A percentile compares a stretch with the other conserved stretches of the same genome.
Evolutionary conservation across 2,113 vertebrate species (phyloP).

Genomic region (Phalacrocorax brasilianus): DNA sequence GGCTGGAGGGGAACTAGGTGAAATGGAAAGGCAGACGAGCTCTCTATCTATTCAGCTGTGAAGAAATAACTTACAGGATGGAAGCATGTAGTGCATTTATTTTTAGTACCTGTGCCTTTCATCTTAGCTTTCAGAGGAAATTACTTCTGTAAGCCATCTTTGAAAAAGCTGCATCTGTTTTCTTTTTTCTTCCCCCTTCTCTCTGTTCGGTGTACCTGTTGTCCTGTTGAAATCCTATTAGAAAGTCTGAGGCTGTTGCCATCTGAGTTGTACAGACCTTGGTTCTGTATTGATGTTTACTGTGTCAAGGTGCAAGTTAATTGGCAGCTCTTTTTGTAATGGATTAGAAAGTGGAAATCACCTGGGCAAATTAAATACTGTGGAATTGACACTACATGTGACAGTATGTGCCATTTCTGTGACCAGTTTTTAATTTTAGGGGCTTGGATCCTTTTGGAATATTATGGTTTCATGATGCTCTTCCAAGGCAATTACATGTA

Average conservation of each 20-base stretch:
- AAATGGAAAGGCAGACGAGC: not conserved
- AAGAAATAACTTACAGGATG: not conserved
- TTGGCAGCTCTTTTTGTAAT: not conserved
- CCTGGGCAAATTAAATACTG: not conserved
- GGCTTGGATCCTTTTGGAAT: not conserved
- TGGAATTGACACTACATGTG: not conserved
- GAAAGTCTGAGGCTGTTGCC: fast-evolving
- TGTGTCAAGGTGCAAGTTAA: not conserved
- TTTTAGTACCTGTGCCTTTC: not conserved
- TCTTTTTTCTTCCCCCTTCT: not conserved
- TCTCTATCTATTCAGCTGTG: not conserved
- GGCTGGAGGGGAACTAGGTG: not conserved
- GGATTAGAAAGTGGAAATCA: not conserved
- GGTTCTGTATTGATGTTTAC: not conserved
- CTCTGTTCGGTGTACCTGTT: not conserved
- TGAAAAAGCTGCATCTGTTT: not conserved
- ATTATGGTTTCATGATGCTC: not conserved
- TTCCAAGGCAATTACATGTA: not conserved
- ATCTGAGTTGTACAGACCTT: not conserved
- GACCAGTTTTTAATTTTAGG: not conserved
- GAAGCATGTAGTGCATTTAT: not conserved
- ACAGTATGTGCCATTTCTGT: not conserved
- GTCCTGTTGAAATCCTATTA: not conserved
- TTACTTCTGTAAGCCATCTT: conserved; percentile 13
- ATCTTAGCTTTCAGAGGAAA: not conserved